Evolutionary conservation across 2,113 vertebrate species (phyloP).

Genomic region (Paraplagusia blochii): DNA sequence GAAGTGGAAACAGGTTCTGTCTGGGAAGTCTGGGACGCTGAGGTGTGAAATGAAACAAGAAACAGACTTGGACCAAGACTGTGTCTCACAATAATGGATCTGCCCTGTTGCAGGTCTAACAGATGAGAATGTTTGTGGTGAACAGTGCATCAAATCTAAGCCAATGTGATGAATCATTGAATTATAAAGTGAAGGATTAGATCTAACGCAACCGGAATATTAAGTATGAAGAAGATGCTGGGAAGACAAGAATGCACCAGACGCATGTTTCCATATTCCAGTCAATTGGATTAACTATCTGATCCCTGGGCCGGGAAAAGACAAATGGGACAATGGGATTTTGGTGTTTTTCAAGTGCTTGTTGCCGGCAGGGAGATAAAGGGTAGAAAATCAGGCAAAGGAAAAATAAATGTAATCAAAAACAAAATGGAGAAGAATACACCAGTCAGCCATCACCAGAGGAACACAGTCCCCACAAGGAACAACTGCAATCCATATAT

Average conservation of each 20-base stretch:
- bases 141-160: slow-evolving; percentile 19
- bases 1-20: slow-evolving; percentile 39
- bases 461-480: slow-evolving; percentile 47
- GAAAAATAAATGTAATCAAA: slow-evolving; percentile 41
- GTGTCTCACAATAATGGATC: slow-evolving; percentile 46
- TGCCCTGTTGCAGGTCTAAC: slow-evolving; percentile 48
- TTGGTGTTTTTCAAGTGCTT: slow-evolving; percentile 10
- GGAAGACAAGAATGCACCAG: slow-evolving; percentile 6
- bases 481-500: slow-evolving; percentile 64
- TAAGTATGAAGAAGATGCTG: not conserved
- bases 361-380: slow-evolving; percentile 29
- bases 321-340: slow-evolving; percentile 22
- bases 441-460: slow-evolving; percentile 53
- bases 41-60: slow-evolving; percentile 79
- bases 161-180: slow-evolving; percentile 35
- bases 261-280: slow-evolving; percentile 16
- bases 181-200: slow-evolving; percentile 13
- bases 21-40: slow-evolving; percentile 56
- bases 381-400: slow-evolving; percentile 24
- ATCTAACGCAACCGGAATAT: not conserved
- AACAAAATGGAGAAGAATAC: slow-evolving; percentile 40
- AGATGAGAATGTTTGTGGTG: slow-evolving; percentile 43
- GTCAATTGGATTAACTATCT: slow-evolving; percentile 32
- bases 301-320: slow-evolving; percentile 26
- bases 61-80: slow-evolving; percentile 44